Evolutionary conservation across 2,113 vertebrate species (phyloP).

Genomic region (Amblyornis subalaris): DNA sequence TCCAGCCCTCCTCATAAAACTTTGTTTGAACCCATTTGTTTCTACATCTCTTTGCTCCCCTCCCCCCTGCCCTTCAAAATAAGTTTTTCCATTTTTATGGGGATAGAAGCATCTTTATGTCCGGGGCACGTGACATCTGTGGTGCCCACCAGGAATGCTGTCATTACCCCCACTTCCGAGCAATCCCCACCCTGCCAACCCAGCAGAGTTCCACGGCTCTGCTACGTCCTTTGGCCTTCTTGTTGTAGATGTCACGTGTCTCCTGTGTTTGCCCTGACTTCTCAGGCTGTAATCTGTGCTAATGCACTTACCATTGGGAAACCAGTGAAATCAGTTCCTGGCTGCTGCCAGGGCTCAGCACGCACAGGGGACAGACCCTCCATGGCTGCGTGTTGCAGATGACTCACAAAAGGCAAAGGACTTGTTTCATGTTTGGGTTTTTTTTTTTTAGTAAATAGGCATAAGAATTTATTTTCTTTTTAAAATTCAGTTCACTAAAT

Average conservation of each 20-base stretch:
- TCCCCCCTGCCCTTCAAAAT: background rate
- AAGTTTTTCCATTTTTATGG: background rate
- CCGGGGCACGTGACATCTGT: background rate
- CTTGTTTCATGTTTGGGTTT: background rate
- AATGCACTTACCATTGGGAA: background rate
- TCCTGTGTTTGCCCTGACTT: background rate
- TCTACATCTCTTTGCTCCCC: background rate
- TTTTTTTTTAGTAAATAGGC: too few relatives aligned
- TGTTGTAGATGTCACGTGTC: accelerated
- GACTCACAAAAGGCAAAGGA: background rate
- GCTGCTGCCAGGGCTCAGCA: background rate
- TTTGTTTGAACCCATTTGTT: conserved; percentile 18
- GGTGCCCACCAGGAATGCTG: background rate
- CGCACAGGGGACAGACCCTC: background rate
- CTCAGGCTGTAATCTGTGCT: background rate
- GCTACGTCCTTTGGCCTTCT: background rate
- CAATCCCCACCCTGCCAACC: background rate
- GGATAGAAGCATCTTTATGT: background rate
- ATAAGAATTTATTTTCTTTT: background rate
- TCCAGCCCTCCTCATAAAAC: conserved; percentile 53
- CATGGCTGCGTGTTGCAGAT: accelerated
- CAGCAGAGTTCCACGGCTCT: background rate
- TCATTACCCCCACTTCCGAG: accelerated
- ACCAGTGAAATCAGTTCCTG: background rate
- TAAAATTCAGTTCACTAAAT: background rate